phyloP scores from a whole-genome alignment of 2,888 invertebrate genomes.

The Copidosoma aretas region DNA sequence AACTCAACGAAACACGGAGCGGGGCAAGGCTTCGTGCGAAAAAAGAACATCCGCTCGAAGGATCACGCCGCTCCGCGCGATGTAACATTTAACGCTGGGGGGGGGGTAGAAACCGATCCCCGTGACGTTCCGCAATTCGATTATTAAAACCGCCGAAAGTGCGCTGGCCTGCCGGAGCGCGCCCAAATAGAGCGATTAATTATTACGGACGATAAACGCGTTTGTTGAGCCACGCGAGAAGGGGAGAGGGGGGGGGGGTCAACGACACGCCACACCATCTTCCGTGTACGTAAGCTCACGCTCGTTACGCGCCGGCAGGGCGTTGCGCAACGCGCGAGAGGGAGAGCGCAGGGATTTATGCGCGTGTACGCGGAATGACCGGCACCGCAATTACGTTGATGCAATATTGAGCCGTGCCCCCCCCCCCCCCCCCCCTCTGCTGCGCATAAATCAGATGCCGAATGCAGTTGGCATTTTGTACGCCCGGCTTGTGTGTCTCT shows the following conservation, averaged over 20 bases:
- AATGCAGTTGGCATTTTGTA: background rate
- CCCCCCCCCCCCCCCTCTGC: too few relatives aligned
- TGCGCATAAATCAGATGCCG: slow-evolving; percentile 5
- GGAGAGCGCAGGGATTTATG: too few relatives aligned
- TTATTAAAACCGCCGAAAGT: slow-evolving; percentile 35
- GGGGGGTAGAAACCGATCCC: background rate
- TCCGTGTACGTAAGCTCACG: background rate
- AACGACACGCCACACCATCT: background rate
- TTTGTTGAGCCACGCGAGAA: background rate
- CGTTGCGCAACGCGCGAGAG: too few relatives aligned
- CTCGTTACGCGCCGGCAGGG: background rate
- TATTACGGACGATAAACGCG: slow-evolving; percentile 23
- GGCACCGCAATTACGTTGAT: slow-evolving; percentile 22
- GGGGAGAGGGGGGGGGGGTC: background rate
- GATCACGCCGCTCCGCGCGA: background rate
- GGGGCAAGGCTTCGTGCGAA: too few relatives aligned
- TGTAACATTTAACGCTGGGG: slow-evolving; percentile 1
- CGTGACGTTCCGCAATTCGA: slow-evolving; percentile 21
- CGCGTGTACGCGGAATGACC: too few relatives aligned
- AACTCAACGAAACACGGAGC: too few relatives aligned
- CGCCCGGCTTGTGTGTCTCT: too few relatives aligned
- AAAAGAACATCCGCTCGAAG: too few relatives aligned
- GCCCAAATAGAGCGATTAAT: slow-evolving; percentile 31
- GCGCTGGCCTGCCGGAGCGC: background rate
- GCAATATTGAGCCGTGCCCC: slow-evolving; percentile 19